Evolutionary conservation across 2,797 vertebrate species (phyloP), one percentile per base, ranked within the genome.

Genomic region (Delichon dasypus): DNA sequence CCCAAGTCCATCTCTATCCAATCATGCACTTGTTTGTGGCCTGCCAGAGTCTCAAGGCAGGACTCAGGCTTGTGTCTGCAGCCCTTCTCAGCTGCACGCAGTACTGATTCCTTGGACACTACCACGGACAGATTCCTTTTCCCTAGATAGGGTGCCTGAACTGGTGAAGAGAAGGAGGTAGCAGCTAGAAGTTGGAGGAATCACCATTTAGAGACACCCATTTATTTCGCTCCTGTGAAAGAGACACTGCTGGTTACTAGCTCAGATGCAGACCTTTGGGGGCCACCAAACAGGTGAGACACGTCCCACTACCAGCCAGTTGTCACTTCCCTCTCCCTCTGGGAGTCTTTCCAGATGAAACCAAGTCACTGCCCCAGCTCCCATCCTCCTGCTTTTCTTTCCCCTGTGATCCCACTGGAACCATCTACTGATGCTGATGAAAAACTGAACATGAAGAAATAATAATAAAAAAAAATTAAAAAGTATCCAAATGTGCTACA

Each of bases 191-290:
- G 36, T 26, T 1, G 7, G 57, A 80, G n/a, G 34, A 83, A 47
- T 67, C 0, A 0, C 16, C 8, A 4, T 67, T 48, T 67, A 36
- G 51, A 79, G n/a, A 30, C n/a, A 14, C 9, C 13, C 21, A 5
- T 72, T 80, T 74, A 32, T 91, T 88, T 92, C 20, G 42, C 16
- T 51, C 34, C 64, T 50, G 1, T 70, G 44, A 64, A 40, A 1
- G 3, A 65, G 64, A 45, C 48, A 6, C 26, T 53, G 40, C 17
- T 62, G 51, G 44, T 40, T 74, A 13, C 50, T 34, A 9, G 19
- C 26, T 89, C 32, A 55, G 73, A 26, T 27, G 44, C 23, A 89
- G 73, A 81, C 5, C 44, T 85, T 29, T 61, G 76, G 15, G 20
- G 25, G n/a, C 19, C n/a, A 79, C 36, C 55, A 70, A 72, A 13